These are phyloP conservation scores for Sorex maritimensis DNA, from an alignment of 2,797 vertebrate species.

Conservation along the genomic window DNA sequence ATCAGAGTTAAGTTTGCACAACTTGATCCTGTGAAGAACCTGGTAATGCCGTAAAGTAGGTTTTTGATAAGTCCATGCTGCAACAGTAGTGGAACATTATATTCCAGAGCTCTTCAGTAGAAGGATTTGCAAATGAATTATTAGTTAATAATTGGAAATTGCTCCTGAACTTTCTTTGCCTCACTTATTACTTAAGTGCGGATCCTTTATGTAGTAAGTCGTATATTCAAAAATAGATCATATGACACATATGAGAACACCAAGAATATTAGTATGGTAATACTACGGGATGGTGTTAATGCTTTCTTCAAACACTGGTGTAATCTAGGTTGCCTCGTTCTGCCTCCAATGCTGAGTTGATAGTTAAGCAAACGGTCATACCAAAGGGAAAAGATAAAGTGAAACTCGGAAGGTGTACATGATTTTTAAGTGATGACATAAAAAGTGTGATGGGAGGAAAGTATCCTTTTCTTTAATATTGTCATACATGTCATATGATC, in stretches of 20 bases:
- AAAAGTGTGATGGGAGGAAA: slow-evolving; percentile 30
- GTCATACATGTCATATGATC: neutral
- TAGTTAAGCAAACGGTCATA: slow-evolving; percentile 50
- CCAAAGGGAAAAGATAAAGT: slow-evolving; percentile 9
- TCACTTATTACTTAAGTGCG: slow-evolving; percentile 20
- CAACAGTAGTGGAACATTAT: slow-evolving; percentile 11
- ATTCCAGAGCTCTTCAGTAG: slow-evolving; percentile 38
- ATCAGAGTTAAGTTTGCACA: slow-evolving; percentile 34
- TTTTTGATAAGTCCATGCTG: slow-evolving; percentile 13
- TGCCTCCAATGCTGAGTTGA: slow-evolving; percentile 6
- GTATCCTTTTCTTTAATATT: neutral
- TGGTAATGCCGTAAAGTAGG: slow-evolving; percentile 48
- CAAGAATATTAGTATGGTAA: neutral
- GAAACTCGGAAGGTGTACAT: slow-evolving; percentile 47
- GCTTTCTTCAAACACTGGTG: neutral
- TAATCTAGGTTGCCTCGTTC: slow-evolving; percentile 7
- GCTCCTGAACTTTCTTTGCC: neutral
- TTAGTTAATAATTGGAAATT: slow-evolving; percentile 28
- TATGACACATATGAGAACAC: no score
- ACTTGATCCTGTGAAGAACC: slow-evolving; percentile 59
- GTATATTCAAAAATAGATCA: no score
- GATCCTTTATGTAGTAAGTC: neutral
- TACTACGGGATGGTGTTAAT: slow-evolving; percentile 20
- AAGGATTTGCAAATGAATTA: slow-evolving; percentile 36
- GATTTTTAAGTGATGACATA: slow-evolving; percentile 23